A percentile compares a stretch with the other conserved stretches of the same genome.
These are phyloP conservation scores for Lordiphosa andalusiaca DNA, from an alignment of 2,888 invertebrate genomes.

Conservation along the genomic window DNA sequence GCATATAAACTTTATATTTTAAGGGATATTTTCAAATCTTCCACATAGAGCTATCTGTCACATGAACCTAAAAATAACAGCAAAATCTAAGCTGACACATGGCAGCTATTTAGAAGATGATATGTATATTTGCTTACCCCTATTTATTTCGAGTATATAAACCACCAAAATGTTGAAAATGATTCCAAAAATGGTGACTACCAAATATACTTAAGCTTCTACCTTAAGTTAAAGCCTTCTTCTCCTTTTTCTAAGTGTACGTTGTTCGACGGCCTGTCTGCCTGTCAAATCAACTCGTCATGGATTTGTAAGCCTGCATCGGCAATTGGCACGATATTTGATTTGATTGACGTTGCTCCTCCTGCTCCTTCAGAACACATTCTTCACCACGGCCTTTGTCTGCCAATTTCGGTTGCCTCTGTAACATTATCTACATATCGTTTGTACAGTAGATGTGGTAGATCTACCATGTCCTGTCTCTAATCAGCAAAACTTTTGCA, in stretches of 20 bases:
- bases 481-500: slow-evolving; percentile 33
- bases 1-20: too few species aligned
- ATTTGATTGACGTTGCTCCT: slow-evolving; percentile 56
- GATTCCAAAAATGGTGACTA: too few species aligned
- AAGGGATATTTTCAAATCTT: too few species aligned
- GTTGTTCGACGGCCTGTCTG: slow-evolving; percentile 16
- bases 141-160: too few species aligned
- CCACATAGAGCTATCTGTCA: too few species aligned
- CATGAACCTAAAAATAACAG: too few species aligned
- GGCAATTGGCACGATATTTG: slow-evolving; percentile 59
- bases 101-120: too few species aligned
- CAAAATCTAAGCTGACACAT: too few species aligned
- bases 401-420: slow-evolving; percentile 48
- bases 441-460: neutral
- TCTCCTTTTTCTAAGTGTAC: neutral
- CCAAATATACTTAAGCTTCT: too few species aligned
- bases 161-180: too few species aligned
- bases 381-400: slow-evolving; percentile 27
- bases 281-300: slow-evolving; percentile 61
- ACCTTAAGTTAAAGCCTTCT: too few species aligned
- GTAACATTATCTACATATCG: slow-evolving; percentile 40
- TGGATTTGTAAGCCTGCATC: slow-evolving; percentile 50
- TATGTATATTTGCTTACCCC: too few species aligned
- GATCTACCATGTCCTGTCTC: slow-evolving; percentile 1
- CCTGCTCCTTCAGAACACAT: slow-evolving; percentile 19